Evolutionary conservation across 2,888 invertebrate genomes (phyloP).

Genomic region (Penaeus monodon): DNA sequence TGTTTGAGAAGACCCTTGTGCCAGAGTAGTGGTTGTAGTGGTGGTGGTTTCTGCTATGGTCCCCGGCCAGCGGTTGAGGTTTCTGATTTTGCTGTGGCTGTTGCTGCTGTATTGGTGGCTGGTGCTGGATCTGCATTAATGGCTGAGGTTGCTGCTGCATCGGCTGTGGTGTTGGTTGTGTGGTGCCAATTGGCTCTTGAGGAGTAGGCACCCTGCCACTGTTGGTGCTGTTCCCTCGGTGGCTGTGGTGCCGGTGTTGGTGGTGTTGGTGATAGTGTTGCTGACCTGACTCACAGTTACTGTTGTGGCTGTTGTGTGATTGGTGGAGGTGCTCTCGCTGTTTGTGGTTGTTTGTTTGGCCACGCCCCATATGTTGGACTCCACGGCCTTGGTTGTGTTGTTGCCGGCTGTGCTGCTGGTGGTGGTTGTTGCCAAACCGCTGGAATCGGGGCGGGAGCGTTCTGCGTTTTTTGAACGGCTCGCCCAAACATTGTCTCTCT

Average conservation of each 20-base stretch:
- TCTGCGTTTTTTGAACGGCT: conserved; percentile 65
- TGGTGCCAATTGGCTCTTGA: conserved; percentile 14
- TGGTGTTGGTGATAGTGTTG: conserved; percentile 41
- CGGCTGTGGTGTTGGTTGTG: conserved; percentile 1
- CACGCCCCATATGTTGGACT: conserved; percentile 58
- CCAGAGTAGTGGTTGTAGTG: conserved; percentile 50
- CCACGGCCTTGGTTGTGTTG: conserved; percentile 55
- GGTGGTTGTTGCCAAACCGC: conserved; percentile 51
- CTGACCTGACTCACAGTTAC: conserved; percentile 34
- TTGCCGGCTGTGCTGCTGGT: conserved; percentile 47
- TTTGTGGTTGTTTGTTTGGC: conserved; percentile 38
- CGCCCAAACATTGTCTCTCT: conserved; percentile 56
- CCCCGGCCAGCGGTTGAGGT: conserved; percentile 46
- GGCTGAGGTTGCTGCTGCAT: not conserved
- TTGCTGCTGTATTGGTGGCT: conserved; percentile 36
- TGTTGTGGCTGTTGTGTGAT: conserved; percentile 29
- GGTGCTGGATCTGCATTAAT: conserved; percentile 17
- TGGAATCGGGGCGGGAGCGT: conserved; percentile 66
- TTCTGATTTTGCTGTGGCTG: conserved; percentile 32
- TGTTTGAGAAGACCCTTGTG: conserved; percentile 63
- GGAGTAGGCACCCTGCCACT: conserved; percentile 23
- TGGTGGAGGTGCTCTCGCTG: conserved; percentile 48
- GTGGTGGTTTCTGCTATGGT: conserved; percentile 38
- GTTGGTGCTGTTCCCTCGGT: conserved; percentile 24
- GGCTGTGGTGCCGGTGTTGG: conserved; percentile 31